Conservation (phyloP, 2,797 vertebrate genomes). For the Zalophus californianus region DNA sequence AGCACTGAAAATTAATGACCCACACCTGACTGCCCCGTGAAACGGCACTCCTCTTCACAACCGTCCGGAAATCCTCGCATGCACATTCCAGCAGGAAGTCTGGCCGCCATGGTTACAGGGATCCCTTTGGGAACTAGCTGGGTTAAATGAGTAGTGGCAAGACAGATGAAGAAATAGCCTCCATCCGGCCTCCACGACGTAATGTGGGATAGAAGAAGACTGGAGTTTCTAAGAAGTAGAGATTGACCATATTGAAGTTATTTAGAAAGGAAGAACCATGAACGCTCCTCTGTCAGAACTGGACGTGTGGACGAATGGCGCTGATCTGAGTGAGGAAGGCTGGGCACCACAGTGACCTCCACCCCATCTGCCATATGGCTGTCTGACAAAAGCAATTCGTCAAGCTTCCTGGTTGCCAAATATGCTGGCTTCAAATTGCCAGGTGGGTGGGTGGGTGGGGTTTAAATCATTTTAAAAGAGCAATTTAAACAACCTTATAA, state of each 20-base stretch:
- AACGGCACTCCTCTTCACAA: conserved; percentile 63
- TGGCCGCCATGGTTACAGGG: neutral
- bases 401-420: conserved; percentile 63
- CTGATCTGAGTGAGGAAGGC: neutral
- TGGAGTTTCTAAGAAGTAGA: neutral
- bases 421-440: conserved; percentile 41
- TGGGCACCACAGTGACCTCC: conserved; percentile 43
- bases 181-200: accelerated
- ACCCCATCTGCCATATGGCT: conserved; percentile 60
- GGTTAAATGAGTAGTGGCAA: conserved; percentile 61
- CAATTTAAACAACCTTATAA: conserved; percentile 50
- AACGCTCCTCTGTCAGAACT: neutral
- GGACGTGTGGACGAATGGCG: neutral
- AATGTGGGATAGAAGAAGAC: neutral
- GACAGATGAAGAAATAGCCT: conserved; percentile 39
- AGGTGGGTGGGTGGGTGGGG: neutral
- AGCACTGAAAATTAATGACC: conserved; percentile 82
- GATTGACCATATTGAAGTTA: conserved; percentile 40
- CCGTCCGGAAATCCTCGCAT: conserved; percentile 48
- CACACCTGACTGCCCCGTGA: conserved; percentile 75
- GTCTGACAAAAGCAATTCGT: conserved; percentile 65
- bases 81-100: conserved; percentile 63
- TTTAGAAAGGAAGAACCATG: conserved; percentile 38
- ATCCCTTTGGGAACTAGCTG: neutral
- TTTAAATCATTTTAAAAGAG: conserved; percentile 11